Percentiles rank a stretch among this genome's conserved stretches.
phyloP scores from a whole-genome alignment of 1,140 invertebrate species.

The Drosophila albomicans region DNA sequence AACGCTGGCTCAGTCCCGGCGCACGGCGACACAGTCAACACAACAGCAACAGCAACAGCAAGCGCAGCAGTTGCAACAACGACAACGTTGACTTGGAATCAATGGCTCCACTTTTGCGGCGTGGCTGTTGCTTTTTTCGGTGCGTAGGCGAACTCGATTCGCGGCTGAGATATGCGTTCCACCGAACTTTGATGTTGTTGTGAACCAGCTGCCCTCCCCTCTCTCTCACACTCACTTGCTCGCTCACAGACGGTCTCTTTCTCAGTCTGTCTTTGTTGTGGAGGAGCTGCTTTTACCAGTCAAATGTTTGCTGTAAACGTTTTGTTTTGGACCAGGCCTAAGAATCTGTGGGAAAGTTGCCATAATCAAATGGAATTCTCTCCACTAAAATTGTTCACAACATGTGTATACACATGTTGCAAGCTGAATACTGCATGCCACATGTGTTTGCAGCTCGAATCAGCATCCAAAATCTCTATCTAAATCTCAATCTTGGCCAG shows the following conservation, averaged over 20 bases:
- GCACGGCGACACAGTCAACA: slow-evolving; percentile 58
- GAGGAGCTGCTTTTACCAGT: slow-evolving; percentile 52
- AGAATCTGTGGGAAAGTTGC: slow-evolving; percentile 80
- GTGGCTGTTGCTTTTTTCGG: slow-evolving; percentile 62
- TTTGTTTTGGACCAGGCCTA: slow-evolving; percentile 55
- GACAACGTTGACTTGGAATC: slow-evolving; percentile 68
- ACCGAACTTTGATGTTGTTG: slow-evolving; percentile 82
- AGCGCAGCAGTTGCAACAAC: slow-evolving; percentile 23
- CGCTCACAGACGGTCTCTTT: slow-evolving; percentile 29
- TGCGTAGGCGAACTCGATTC: slow-evolving; percentile 82
- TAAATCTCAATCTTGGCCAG: slow-evolving; percentile 44
- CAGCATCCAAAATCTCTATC: slow-evolving; percentile 50
- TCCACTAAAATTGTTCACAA: slow-evolving; percentile 67
- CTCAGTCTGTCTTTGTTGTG: slow-evolving; percentile 37
- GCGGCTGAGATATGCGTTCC: slow-evolving; percentile 80
- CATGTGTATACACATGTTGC: slow-evolving; percentile 73
- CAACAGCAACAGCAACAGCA: slow-evolving; percentile 23
- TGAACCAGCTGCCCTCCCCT: slow-evolving; percentile 58
- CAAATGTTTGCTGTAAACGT: slow-evolving; percentile 67
- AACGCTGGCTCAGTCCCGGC: slow-evolving; percentile 60
- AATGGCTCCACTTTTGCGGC: slow-evolving; percentile 78
- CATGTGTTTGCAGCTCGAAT: slow-evolving; percentile 56
- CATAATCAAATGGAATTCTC: slow-evolving; percentile 79
- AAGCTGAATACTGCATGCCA: neutral
- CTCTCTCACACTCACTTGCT: slow-evolving; percentile 7